Evolutionary conservation across 2,113 vertebrate species (phyloP), one percentile per base, ranked within the genome.

Genomic region (Sylvilagus bachmani): DNA sequence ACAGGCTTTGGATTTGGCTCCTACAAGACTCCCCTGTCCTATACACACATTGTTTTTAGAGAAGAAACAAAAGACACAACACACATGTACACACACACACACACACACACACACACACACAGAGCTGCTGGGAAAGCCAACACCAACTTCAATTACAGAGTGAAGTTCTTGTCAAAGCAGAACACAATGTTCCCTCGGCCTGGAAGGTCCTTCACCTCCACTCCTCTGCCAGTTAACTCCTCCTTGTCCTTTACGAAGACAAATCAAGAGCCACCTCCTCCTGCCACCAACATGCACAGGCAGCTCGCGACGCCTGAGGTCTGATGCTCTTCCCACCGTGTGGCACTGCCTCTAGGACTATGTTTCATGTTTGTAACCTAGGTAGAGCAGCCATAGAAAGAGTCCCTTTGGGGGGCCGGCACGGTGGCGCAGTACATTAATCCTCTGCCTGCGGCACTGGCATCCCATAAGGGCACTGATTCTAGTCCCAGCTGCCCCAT

Each of bases 101-200:
- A 33, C 27, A 10, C 22, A 22, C 9, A 24, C 16, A 44, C 64
- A n/a, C 14, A 4, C n/a, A 62, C 10, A 33, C 27, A 10, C 22
- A 22, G 3, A 24, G 11, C 58, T 86, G 44, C 12, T 55, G 38
- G 71, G 22, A 89, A 85, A 94, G 84, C 36, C 67, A 92, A 55
- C 53, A 58, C 12, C 1, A 8, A 70, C 6, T 25, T 71, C 87
- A 82, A 4, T 82, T 73, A 66, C 58, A 95, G 91, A 89, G 49
- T 55, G 86, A 64, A 95, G 82, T 29, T 67, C 67, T 91, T 67
- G n/a, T 79, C 67, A 92, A 78, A 95, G 61, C 8, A 4, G 62
- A 85, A 90, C 73, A 69, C 10, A 3, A 16, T 53, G 87, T 75
- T 89, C 70, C 81, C 49, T 67, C 0, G 5, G 24, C n/a, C 74